These are phyloP conservation scores for Octomys mimax DNA, from an alignment of 2,797 vertebrate genomes.

Conservation along the genomic window DNA sequence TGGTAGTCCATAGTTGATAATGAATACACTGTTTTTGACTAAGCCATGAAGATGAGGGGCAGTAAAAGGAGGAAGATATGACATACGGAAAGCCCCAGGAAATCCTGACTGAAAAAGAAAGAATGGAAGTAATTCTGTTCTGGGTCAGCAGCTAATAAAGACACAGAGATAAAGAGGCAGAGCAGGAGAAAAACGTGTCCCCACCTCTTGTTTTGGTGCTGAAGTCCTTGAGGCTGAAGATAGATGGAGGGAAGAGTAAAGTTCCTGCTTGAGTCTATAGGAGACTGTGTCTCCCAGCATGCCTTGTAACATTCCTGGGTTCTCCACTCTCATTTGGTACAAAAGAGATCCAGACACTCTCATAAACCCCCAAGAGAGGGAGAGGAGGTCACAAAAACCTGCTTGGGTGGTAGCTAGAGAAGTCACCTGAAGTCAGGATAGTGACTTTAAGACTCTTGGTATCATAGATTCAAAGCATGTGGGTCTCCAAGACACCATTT, in stretches of 20 bases:
- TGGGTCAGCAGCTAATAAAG: not conserved
- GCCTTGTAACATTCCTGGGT: not conserved
- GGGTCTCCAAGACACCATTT: not conserved
- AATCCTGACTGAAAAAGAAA: constrained; percentile 3
- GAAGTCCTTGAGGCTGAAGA: not conserved
- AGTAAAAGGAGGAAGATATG: not conserved
- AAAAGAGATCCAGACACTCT: not conserved
- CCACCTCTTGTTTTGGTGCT: not conserved
- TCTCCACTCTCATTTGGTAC: not conserved
- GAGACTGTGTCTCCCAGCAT: not conserved
- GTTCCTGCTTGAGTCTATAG: not conserved
- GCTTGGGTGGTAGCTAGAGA: not conserved
- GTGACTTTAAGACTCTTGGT: too few species aligned
- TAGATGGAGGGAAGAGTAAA: not conserved
- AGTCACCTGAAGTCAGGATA: not conserved
- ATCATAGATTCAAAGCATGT: not conserved
- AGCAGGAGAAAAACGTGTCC: not conserved
- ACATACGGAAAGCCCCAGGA: constrained; percentile 40
- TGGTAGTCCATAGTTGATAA: not conserved
- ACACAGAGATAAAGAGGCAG: not conserved
- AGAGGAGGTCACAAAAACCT: not conserved
- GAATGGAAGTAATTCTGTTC: constrained; percentile 45
- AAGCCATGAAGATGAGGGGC: not conserved
- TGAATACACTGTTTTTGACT: not conserved
- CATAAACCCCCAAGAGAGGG: not conserved